These are phyloP conservation scores for Potamilus streckersoni DNA, from an alignment of 1,140 invertebrate genomes.

Conservation along the genomic window DNA sequence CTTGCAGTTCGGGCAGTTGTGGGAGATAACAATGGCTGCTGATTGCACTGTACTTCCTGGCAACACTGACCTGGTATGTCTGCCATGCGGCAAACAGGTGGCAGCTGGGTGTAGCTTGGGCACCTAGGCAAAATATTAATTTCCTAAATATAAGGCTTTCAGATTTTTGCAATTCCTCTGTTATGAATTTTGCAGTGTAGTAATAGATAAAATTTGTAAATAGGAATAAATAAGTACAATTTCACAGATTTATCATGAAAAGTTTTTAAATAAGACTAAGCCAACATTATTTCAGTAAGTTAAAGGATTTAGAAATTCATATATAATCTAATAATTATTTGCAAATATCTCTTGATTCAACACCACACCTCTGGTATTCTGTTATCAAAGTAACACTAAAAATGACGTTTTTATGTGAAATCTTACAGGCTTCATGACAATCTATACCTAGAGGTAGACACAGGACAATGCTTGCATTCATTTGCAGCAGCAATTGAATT, in stretches of 20 bases:
- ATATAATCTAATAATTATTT: too few relatives aligned
- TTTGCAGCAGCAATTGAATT: too few relatives aligned
- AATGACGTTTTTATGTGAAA: too few relatives aligned
- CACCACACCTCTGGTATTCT: too few relatives aligned
- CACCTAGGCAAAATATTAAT: slow-evolving; percentile 34
- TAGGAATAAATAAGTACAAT: too few relatives aligned
- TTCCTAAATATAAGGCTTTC: background rate
- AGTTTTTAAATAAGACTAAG: background rate
- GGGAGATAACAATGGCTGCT: slow-evolving; percentile 14
- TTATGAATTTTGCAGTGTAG: background rate
- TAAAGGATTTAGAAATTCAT: too few relatives aligned
- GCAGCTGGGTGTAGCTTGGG: slow-evolving; percentile 40
- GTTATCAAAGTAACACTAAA: too few relatives aligned
- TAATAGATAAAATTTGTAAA: too few relatives aligned
- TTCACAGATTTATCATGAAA: background rate
- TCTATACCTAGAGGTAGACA: too few relatives aligned
- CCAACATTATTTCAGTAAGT: background rate
- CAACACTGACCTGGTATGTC: slow-evolving; percentile 45
- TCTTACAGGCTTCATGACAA: too few relatives aligned
- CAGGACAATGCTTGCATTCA: too few relatives aligned
- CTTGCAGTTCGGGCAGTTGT: slow-evolving; percentile 12
- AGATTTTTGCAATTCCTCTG: background rate
- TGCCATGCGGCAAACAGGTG: slow-evolving; percentile 35
- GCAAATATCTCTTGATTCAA: too few relatives aligned
- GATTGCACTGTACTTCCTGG: slow-evolving; percentile 33